phyloP scores from a whole-genome alignment of 2,797 vertebrate genomes.

The Margarornis squamiger region DNA sequence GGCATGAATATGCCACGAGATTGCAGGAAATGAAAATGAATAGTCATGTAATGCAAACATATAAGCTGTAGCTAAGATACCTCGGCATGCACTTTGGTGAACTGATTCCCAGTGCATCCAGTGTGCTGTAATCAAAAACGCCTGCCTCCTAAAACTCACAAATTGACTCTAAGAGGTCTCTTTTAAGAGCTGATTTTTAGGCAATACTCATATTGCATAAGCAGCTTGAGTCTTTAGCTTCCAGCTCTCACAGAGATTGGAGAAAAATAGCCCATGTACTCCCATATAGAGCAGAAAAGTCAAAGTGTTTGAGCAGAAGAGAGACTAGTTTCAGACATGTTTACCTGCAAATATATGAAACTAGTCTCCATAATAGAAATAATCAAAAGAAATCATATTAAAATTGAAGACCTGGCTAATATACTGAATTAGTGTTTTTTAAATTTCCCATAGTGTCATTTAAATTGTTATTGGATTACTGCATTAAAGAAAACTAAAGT shows the following conservation, averaged over 20 bases:
- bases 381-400: not conserved
- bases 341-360: not conserved
- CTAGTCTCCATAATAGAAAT: not conserved
- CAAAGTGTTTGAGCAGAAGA: not conserved
- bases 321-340: not conserved
- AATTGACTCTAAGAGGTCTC: not conserved
- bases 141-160: not conserved
- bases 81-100: not conserved
- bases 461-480: not conserved
- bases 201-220: not conserved
- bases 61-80: not conserved
- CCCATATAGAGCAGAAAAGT: not conserved
- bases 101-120: not conserved
- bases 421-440: not conserved
- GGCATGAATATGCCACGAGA: not conserved
- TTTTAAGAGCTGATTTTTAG: not conserved
- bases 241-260: not conserved
- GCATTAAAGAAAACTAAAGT: not conserved
- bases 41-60: not conserved
- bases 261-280: not conserved
- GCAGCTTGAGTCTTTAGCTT: not conserved
- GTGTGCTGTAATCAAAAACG: not conserved
- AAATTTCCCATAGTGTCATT: not conserved
- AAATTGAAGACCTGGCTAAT: not conserved
- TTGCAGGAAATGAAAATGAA: not conserved